Evolutionary conservation across 1,140 invertebrate species (phyloP).

Genomic region (Pemphigus obesinymphae): DNA sequence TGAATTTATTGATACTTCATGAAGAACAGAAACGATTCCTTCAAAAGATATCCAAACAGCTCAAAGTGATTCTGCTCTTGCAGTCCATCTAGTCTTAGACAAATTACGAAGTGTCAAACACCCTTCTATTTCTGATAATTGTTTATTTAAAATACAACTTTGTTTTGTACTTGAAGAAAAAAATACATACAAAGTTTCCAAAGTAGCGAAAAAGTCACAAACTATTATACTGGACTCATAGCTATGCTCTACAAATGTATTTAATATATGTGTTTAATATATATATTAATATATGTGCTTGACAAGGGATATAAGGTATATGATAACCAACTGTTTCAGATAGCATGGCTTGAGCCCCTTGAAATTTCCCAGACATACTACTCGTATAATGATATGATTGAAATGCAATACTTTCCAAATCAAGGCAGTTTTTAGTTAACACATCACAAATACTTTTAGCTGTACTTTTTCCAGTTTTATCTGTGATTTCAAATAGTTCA

Average conservation of each 20-base stretch:
- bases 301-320: neutral
- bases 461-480: slow-evolving; percentile 24
- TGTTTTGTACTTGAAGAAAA: slow-evolving; percentile 1
- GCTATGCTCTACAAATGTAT: slow-evolving; percentile 20
- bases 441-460: neutral
- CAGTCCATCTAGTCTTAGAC: slow-evolving; percentile 23
- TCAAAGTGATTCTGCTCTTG: neutral
- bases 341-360: neutral
- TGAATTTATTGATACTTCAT: neutral
- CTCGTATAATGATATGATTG: slow-evolving; percentile 7
- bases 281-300: slow-evolving; percentile 14
- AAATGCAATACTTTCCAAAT: neutral
- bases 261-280: too few relatives aligned
- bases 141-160: neutral
- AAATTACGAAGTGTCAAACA: neutral
- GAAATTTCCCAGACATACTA: neutral
- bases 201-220: neutral
- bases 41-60: neutral
- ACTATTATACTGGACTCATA: too few relatives aligned
- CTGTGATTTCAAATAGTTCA: neutral
- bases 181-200: slow-evolving; percentile 1
- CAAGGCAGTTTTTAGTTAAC: neutral
- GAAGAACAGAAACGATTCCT: neutral
- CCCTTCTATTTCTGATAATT: neutral
- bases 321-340: neutral